phyloP scores from a whole-genome alignment of 2,888 invertebrate species.

The Tetranychus truncatus region DNA sequence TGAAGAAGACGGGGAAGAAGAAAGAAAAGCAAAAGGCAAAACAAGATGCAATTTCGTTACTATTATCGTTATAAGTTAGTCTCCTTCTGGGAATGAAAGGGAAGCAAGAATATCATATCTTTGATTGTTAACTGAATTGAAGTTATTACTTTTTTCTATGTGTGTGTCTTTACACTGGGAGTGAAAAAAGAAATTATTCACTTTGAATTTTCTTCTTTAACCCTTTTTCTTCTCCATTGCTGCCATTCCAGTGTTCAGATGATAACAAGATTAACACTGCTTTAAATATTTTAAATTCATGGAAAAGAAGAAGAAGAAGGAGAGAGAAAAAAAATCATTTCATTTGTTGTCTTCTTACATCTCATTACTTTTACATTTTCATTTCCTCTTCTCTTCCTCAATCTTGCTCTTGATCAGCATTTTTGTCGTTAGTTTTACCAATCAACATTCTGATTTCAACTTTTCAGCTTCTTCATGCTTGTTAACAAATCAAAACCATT shows the following conservation, averaged over 20 bases:
- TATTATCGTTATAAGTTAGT: neutral
- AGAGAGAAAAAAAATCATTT: neutral
- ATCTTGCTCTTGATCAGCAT: neutral
- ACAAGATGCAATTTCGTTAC: neutral
- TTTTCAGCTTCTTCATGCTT: neutral
- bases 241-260: neutral
- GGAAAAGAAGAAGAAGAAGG: neutral
- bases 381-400: neutral
- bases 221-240: neutral
- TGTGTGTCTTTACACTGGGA: neutral
- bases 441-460: neutral
- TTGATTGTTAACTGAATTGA: neutral
- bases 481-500: neutral
- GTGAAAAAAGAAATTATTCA: neutral
- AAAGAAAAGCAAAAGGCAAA: neutral
- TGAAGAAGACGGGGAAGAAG: neutral
- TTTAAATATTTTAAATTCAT: neutral
- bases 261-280: neutral
- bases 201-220: neutral
- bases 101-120: neutral
- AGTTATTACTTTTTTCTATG: neutral
- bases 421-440: neutral
- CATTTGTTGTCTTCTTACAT: neutral
- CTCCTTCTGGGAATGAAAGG: neutral
- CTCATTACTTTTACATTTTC: neutral